Base-by-base conservation (phyloP, 2,888 invertebrate genomes). In the Automeris io region DNA sequence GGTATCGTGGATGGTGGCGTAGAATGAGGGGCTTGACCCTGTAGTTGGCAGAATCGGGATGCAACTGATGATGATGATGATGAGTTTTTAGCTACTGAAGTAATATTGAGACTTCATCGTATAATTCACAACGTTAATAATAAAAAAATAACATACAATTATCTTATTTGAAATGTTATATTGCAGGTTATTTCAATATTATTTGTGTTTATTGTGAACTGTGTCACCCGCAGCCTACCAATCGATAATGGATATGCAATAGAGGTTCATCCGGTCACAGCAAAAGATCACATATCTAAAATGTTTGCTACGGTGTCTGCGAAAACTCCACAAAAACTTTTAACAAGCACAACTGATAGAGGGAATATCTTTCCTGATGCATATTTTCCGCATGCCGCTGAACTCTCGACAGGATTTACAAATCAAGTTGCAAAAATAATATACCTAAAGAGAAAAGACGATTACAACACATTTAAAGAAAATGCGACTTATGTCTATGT, bases 171-270 rank as follows among this genome's bases (percentile, higher is more conserved):
- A 18, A n/a, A 3, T 29, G 37, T 33, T 37, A 39, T 32, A 45
- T 61, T 53, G 19, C 66, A 72, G 71, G 41, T 63, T 13, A 45
- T 54, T 26, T 37, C 40, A 18, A 34, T 65, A 18, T 33, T 63
- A 12, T 39, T 59, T 32, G 35, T 65, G 19, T 46, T 43, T 22
- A 45, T 51, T 25, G 45, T 52, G 22, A 42, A 54, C 29, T 44
- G 46, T 40, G 24, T 49, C 7, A 54, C 52, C 22, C 44, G 57
- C 41, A 49, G 69, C 40, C 51, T 57, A 11, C 72, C 79, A 1
- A 67, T 76, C 45, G 66, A 69, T 26, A 72, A 73, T 45, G 73
- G 73, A 31, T 66, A 73, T 35, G 65, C 60, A 37, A 39, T 74
- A 2, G 74, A 70, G 42, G 68, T 73, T 16, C 73, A 61, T 41